A percentile compares a stretch with the other conserved stretches of the same genome.
Evolutionary conservation across 2,888 invertebrate species (phyloP).

Genomic region (Chaetogeoica ovagalla): DNA sequence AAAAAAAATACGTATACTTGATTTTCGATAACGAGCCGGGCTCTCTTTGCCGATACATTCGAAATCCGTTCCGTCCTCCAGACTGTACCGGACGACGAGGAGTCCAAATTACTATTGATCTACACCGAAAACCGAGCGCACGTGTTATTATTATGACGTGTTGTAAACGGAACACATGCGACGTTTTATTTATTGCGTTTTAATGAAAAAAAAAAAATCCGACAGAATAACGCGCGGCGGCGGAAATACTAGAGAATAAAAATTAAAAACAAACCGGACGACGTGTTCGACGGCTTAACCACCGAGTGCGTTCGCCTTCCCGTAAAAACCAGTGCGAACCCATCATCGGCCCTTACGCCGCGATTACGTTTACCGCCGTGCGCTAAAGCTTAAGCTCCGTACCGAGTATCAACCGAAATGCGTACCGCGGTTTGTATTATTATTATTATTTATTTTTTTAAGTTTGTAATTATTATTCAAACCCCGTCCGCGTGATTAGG

Average conservation of each 20-base stretch:
- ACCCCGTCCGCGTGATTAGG: slow-evolving; percentile 39
- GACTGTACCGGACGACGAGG: too few relatives aligned
- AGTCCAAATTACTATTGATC: too few relatives aligned
- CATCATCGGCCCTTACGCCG: neutral
- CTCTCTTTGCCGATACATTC: too few relatives aligned
- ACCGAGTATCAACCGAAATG: slow-evolving; percentile 12
- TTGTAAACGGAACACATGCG: too few relatives aligned
- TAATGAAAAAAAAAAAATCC: slow-evolving; percentile 36
- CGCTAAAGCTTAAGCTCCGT: slow-evolving; percentile 12
- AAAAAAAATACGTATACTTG: too few relatives aligned
- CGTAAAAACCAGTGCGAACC: neutral
- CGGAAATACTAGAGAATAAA: neutral
- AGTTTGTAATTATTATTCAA: slow-evolving; percentile 41
- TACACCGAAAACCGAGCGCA: too few relatives aligned
- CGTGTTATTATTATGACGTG: too few relatives aligned
- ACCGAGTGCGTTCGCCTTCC: neutral
- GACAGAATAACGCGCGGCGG: neutral
- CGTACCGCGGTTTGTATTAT: neutral
- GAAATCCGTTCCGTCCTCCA: too few relatives aligned
- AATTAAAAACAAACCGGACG: neutral
- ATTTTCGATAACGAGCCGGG: too few relatives aligned
- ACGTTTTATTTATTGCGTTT: slow-evolving; percentile 27
- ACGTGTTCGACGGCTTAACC: slow-evolving; percentile 7
- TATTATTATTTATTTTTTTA: neutral
- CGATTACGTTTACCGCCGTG: slow-evolving; percentile 24